Evolutionary conservation across 2,888 invertebrate genomes (phyloP), one percentile per base, ranked within the genome.

Genomic region (Flabesymbios commensalis): DNA sequence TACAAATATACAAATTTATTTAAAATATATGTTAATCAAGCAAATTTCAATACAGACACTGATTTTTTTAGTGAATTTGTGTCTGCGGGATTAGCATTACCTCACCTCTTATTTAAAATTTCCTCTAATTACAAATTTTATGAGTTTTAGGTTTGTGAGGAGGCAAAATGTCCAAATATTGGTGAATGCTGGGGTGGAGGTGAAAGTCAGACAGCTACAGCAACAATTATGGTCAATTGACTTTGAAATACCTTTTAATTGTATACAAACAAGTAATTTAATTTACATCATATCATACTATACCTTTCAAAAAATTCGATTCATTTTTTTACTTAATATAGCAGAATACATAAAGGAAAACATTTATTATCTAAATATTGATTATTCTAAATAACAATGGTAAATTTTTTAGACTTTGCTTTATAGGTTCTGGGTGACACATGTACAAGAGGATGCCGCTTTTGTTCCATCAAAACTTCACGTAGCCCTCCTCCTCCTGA

Each of bases 381-480:
- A n/a, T n/a, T n/a, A n/a, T n/a, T n/a, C n/a, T n/a, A n/a, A n/a
- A n/a, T n/a, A n/a, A n/a, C n/a, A 36, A n/a, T 3, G 24, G 32
- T 5, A 58, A 4, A 29, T 45, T 4, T 33, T 3, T n/a, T 19
- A 17, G n/a, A 10, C 26, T 4, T 5, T 60, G 10, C 43, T n/a
- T n/a, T n/a, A n/a, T n/a, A 94, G 94, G 85, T 98, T 45, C 89
- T 99, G 88, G 99, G 99, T n/a, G 98, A 99, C 83, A 96, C 96
- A 0, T 99, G 99, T 78, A 99, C 99, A 0, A 87, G 99, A 66
- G 98, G 96, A 28, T 99, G 99, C 81, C 88, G 96, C 77, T 99
- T 99, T 85, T 99, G 99, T 83, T 98, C 98, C 0, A 93, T 99
- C 51, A 99, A 99, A 86, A 99, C 99, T 0, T 89, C 97, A 0